Evolutionary conservation across 2,113 vertebrate species (phyloP).

Genomic region (Brachirus orientalis): DNA sequence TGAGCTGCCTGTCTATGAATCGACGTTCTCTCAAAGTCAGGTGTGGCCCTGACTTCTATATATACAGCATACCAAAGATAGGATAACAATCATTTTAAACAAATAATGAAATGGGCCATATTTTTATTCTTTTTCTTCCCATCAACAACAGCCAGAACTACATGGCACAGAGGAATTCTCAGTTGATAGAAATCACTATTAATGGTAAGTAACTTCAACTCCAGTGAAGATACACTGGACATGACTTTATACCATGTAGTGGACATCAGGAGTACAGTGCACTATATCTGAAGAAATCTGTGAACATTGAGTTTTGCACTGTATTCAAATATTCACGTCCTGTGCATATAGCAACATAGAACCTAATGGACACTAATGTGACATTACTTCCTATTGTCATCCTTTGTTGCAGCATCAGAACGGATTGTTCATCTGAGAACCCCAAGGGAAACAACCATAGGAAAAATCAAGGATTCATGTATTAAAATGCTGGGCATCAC

Average conservation of each 20-base stretch:
- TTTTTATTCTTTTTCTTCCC: too few relatives aligned
- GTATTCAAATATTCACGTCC: too few relatives aligned
- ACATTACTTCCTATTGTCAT: constrained; percentile 6
- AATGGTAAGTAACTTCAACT: constrained; percentile 70
- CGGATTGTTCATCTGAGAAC: constrained; percentile 74
- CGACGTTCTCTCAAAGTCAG: constrained; percentile 61
- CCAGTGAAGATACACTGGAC: too few relatives aligned
- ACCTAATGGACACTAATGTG: not conserved
- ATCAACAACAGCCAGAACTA: constrained; percentile 66
- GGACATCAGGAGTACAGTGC: too few relatives aligned
- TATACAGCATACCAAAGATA: too few relatives aligned
- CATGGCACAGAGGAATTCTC: constrained; percentile 59
- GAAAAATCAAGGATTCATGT: constrained; percentile 66
- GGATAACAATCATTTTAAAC: not conserved
- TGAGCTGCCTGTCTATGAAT: constrained; percentile 57
- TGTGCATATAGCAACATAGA: too few relatives aligned
- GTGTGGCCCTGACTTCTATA: constrained; percentile 28
- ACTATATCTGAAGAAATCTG: too few relatives aligned
- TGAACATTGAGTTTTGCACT: too few relatives aligned
- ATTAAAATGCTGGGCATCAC: constrained; percentile 74
- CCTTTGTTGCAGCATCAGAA: constrained; percentile 69
- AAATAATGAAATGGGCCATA: too few relatives aligned
- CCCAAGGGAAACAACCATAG: constrained; percentile 70
- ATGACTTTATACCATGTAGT: too few relatives aligned
- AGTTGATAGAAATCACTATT: constrained; percentile 77